Evolutionary conservation across 2,888 invertebrate genomes (phyloP), one percentile per base, ranked within the genome.

Genomic region (Scaptomyza parva): DNA sequence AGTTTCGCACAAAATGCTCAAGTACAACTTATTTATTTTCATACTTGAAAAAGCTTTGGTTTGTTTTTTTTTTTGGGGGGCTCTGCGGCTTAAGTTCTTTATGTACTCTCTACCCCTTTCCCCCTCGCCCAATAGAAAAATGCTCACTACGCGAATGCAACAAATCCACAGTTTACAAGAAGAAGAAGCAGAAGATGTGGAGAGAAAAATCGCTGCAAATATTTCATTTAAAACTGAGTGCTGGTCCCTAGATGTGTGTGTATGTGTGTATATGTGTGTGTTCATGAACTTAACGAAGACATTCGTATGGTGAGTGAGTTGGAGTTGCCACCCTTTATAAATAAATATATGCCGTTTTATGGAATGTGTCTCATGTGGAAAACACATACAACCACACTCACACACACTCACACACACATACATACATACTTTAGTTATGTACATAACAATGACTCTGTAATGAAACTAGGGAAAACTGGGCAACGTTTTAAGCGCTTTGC

Each of bases 11-110:
- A 22, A 59, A 65, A 70, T 45, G 41, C 50, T 65, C 62, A 22
- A 59, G 68, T 52, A 50, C 47, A 78, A 76, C 60, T 79, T 83
- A 79, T 79, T 80, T 83, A 79, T 80, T 83, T 80, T 79, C 67
- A 76, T 83, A 83, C 67, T 79, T 60, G 33, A 65, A 60, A 82
- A 60, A 81, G 62, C 76, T 57, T 59, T 59, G 71, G 67, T 47
- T 45, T 55, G 52, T 37, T 51, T n/a, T n/a, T n/a, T n/a, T n/a
- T n/a, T n/a, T n/a, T n/a, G n/a, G n/a, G 43, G 30, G 30, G 14
- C 33, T 35, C 48, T 63, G 52, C 20, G 63, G 74, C 53, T 60
- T 61, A 5, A 5, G 45, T 50, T 24, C 17, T n/a, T 6, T 18
- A 22, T 20, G 12, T 8, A 1, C 17, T 22, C 1, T 1, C 17